These are phyloP conservation scores for Bradynema listronoti DNA, from an alignment of 1,140 invertebrate species.

Conservation along the genomic window DNA sequence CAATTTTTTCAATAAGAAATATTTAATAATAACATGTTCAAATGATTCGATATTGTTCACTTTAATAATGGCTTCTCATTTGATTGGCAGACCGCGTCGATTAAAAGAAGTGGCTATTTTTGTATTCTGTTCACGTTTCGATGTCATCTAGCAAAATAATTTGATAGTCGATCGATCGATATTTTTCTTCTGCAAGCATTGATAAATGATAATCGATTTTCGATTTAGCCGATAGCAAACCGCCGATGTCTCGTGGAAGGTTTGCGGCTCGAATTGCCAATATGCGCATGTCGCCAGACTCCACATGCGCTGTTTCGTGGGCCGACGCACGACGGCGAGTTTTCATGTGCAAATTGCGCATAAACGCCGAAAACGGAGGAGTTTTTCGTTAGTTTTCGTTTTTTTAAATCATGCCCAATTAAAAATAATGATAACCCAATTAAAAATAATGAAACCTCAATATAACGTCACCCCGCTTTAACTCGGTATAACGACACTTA, in stretches of 20 bases:
- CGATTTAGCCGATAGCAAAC: not conserved
- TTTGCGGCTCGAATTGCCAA: constrained; percentile 9
- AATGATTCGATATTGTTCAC: not conserved
- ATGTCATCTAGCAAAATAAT: not conserved
- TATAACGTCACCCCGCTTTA: too few species aligned
- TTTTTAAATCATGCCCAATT: not conserved
- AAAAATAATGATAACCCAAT: too few species aligned
- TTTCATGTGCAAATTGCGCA: constrained; percentile 39
- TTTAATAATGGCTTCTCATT: not conserved
- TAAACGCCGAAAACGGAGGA: constrained; percentile 21
- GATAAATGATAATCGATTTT: too few species aligned
- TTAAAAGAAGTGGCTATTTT: not conserved
- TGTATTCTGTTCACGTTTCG: too few species aligned
- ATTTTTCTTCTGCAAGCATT: not conserved
- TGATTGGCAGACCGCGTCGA: not conserved
- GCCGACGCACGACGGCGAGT: constrained; percentile 22
- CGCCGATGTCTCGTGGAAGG: not conserved
- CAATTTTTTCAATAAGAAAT: constrained; percentile 3
- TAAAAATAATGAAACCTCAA: too few species aligned
- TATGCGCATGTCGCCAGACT: constrained; percentile 9
- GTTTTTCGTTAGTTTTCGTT: constrained; percentile 15
- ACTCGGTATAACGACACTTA: too few species aligned
- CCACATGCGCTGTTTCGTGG: constrained; percentile 11
- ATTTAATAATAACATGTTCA: constrained; percentile 17
- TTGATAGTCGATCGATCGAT: not conserved